Evolutionary conservation across 2,888 invertebrate species (phyloP).

Genomic region (Nymphalis urticae): DNA sequence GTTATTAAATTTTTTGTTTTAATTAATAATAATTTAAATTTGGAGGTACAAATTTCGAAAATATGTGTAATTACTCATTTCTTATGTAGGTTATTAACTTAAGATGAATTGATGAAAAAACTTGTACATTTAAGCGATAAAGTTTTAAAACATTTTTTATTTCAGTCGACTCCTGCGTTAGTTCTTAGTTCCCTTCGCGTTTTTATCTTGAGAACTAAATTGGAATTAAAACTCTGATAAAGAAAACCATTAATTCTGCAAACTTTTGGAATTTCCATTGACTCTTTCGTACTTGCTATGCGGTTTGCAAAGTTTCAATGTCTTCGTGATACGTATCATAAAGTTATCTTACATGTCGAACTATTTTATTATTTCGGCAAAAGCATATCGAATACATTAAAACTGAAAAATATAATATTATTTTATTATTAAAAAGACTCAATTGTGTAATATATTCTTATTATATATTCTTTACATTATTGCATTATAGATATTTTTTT

Average conservation of each 20-base stretch:
- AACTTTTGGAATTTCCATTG: constrained; percentile 28
- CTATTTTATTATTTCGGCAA: constrained; percentile 33
- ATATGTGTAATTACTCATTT: neutral
- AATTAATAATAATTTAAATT: too few relatives aligned
- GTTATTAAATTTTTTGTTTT: too few relatives aligned
- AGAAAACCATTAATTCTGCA: constrained; percentile 30
- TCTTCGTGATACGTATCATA: constrained; percentile 36
- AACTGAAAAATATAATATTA: neutral
- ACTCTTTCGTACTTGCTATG: constrained; percentile 32
- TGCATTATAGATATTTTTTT: too few relatives aligned
- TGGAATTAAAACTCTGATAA: constrained; percentile 32
- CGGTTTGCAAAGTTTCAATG: constrained; percentile 39
- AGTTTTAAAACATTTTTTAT: constrained; percentile 18
- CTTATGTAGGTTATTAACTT: neutral
- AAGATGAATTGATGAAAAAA: neutral
- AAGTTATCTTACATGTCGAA: constrained; percentile 32
- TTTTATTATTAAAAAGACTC: neutral
- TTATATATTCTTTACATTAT: too few relatives aligned
- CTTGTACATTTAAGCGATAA: constrained; percentile 13
- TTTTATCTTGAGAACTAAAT: constrained; percentile 26
- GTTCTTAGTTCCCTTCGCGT: constrained; percentile 11
- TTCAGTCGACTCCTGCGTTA: constrained; percentile 18
- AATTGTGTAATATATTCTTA: neutral
- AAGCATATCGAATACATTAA: constrained; percentile 9
- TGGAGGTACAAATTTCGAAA: neutral